Conservation (phyloP, 1,140 invertebrate genomes). For the Meloidogyne floridensis region DNA sequence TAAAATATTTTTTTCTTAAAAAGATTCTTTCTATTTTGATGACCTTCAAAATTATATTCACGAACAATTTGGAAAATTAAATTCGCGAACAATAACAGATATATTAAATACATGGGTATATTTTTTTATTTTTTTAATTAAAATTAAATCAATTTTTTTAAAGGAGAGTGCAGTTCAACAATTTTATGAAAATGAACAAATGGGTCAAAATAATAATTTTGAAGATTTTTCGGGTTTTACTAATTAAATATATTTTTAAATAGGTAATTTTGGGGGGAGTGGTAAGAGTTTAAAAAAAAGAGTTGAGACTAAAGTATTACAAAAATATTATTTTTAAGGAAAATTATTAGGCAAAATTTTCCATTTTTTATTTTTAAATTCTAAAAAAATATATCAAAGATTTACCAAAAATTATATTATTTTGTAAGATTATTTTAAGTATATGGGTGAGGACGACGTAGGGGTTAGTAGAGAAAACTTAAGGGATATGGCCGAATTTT, state of each 20-base stretch:
- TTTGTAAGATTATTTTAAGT: too few relatives aligned
- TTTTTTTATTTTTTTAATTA: background rate
- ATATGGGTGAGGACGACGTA: too few relatives aligned
- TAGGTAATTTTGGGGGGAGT: background rate
- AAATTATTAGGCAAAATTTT: too few relatives aligned
- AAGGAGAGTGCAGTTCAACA: slow-evolving; percentile 35
- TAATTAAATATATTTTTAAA: background rate
- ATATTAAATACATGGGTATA: slow-evolving; percentile 14
- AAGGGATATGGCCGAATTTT: too few relatives aligned
- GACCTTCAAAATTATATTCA: slow-evolving; percentile 24
- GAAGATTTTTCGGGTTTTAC: slow-evolving; percentile 32
- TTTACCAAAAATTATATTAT: too few relatives aligned
- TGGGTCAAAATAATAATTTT: slow-evolving; percentile 17
- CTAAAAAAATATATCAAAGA: too few relatives aligned
- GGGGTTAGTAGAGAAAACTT: too few relatives aligned
- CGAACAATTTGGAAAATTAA: slow-evolving; percentile 13
- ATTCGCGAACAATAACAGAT: slow-evolving; percentile 3
- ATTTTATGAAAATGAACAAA: slow-evolving; percentile 30
- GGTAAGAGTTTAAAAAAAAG: too few relatives aligned
- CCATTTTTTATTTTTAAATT: too few relatives aligned
- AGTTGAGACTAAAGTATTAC: too few relatives aligned
- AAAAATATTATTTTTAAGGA: too few relatives aligned
- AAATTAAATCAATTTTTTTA: background rate
- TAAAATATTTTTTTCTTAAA: background rate
- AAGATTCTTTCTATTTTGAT: slow-evolving; percentile 20